A percentile compares a stretch with the other conserved stretches of the same genome.
Evolutionary conservation across 2,888 invertebrate species (phyloP).

Genomic region (Venusia cambrica): DNA sequence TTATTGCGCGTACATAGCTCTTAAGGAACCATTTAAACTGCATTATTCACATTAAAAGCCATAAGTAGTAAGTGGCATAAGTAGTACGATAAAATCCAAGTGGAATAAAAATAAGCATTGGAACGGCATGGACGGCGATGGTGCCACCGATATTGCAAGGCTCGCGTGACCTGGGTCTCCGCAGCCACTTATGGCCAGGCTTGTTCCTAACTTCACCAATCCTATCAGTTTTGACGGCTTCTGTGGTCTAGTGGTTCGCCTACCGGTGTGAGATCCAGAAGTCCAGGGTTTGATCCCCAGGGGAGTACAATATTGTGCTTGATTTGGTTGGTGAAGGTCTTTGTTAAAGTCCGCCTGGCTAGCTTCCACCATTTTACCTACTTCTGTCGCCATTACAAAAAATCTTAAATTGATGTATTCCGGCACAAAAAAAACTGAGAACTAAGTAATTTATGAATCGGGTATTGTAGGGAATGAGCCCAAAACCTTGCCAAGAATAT

Average conservation of each 20-base stretch:
- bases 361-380: too few relatives aligned
- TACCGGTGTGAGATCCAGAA: too few relatives aligned
- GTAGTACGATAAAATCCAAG: conserved; percentile 16
- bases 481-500: conserved; percentile 9
- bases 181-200: conserved; percentile 9
- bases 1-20: too few relatives aligned
- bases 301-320: too few relatives aligned
- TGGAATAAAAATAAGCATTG: conserved; percentile 21
- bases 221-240: too few relatives aligned
- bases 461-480: conserved; percentile 8
- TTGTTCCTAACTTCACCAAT: conserved; percentile 12
- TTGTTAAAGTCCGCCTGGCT: too few relatives aligned
- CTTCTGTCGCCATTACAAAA: too few relatives aligned
- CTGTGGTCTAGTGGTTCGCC: too few relatives aligned
- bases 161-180: conserved; percentile 25
- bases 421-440: not conserved
- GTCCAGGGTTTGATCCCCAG: too few relatives aligned
- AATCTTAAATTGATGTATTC: too few relatives aligned
- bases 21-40: not conserved
- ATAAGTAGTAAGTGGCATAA: conserved; percentile 11
- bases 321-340: too few relatives aligned
- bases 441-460: not conserved
- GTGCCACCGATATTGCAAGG: conserved; percentile 24
- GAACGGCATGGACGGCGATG: conserved; percentile 21
- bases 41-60: conserved; percentile 1